Evolutionary conservation across 2,888 invertebrate genomes (phyloP).

Genomic region (Platycnemis pennipes): DNA sequence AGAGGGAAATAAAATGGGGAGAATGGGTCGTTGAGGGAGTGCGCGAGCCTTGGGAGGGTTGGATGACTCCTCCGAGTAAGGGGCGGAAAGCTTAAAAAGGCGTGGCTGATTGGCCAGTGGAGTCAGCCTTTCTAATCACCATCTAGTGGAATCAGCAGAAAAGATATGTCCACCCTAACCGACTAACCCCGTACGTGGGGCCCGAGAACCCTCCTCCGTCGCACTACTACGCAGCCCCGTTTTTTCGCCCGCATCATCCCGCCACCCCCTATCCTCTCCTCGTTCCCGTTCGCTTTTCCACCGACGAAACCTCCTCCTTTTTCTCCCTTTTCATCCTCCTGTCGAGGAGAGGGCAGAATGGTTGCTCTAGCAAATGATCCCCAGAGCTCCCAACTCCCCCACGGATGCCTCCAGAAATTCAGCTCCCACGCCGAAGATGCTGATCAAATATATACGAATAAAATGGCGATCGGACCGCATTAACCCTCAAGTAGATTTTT

Average conservation of each 20-base stretch:
- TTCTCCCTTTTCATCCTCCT: neutral
- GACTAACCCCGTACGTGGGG: slow-evolving; percentile 28
- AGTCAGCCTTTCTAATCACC: slow-evolving; percentile 69
- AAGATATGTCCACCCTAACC: slow-evolving; percentile 44
- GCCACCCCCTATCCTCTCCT: neutral
- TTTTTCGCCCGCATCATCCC: slow-evolving; percentile 12
- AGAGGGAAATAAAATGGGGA: slow-evolving; percentile 68
- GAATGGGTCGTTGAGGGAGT: slow-evolving; percentile 70
- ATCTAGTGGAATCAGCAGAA: slow-evolving; percentile 70
- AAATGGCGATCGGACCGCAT: too few relatives aligned
- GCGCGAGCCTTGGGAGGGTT: slow-evolving; percentile 62
- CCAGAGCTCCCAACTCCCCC: neutral
- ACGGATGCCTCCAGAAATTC: neutral
- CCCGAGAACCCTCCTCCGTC: too few relatives aligned
- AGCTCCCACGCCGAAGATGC: neutral
- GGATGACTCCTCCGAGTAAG: neutral
- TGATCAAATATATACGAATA: neutral
- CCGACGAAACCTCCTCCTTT: neutral
- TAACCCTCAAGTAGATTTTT: too few relatives aligned
- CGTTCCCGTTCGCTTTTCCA: neutral
- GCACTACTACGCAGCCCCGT: neutral
- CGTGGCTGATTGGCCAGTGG: slow-evolving; percentile 61
- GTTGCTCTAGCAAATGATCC: neutral
- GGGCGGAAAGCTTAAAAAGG: slow-evolving; percentile 48
- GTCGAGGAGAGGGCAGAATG: neutral